Evolutionary conservation across 2,888 invertebrate genomes (phyloP).

Genomic region (Cepaea hortensis): DNA sequence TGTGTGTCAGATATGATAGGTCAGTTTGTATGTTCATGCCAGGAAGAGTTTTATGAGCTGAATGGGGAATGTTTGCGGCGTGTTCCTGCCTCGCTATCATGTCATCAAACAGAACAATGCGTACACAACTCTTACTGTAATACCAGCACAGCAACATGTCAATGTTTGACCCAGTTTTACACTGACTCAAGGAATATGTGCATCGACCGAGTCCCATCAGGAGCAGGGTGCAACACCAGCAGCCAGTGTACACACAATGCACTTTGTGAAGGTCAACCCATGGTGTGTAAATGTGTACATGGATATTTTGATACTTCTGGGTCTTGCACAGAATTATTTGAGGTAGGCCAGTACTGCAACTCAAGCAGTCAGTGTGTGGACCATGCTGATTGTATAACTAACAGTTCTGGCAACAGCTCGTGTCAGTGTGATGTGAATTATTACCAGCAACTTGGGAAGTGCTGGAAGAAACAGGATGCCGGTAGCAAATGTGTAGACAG

Average conservation of each 20-base stretch:
- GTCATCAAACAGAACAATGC: conserved; percentile 29
- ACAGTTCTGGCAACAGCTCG: background rate
- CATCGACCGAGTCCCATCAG: conserved; percentile 19
- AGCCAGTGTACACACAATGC: conserved; percentile 46
- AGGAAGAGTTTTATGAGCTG: conserved; percentile 8
- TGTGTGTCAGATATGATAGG: background rate
- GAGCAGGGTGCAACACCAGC: conserved; percentile 25
- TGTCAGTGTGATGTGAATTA: conserved; percentile 38
- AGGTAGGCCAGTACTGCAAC: conserved; percentile 34
- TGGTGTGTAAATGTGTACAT: conserved; percentile 40
- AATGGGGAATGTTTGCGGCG: conserved; percentile 33
- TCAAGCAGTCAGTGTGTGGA: conserved; percentile 42
- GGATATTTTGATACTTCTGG: conserved; percentile 45
- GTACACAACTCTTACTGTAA: conserved; percentile 43
- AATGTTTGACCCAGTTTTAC: conserved; percentile 41
- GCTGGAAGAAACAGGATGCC: conserved; percentile 17
- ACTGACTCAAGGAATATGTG: background rate
- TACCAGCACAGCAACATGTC: conserved; percentile 31
- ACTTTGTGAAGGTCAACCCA: conserved; percentile 28
- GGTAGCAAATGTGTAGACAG: background rate
- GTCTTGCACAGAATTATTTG: conserved; percentile 11
- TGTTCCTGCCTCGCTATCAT: background rate
- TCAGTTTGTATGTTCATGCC: background rate
- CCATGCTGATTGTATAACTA: conserved; percentile 36
- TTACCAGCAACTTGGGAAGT: conserved; percentile 37